Evolutionary conservation across 35 echinoderm and acorn worm species (phyloP).

Genomic region (Strongylocentrotus purpuratus): DNA sequence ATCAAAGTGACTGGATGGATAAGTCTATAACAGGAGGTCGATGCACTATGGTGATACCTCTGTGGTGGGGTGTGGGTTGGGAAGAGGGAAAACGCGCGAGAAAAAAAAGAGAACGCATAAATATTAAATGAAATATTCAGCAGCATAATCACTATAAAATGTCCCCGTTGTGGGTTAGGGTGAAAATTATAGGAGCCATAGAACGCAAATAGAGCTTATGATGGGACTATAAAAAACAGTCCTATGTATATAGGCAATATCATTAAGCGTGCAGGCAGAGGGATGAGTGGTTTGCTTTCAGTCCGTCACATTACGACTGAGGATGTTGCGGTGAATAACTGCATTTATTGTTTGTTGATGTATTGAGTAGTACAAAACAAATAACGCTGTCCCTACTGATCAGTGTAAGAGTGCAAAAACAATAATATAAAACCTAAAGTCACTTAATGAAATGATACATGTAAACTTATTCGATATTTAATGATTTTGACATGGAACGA

Average conservation of each 20-base stretch:
- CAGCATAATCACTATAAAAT: constrained; percentile 49
- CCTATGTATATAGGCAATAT: not conserved
- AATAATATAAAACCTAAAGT: too few species aligned
- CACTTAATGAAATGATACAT: too few species aligned
- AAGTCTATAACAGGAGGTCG: not conserved
- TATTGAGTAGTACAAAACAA: not conserved
- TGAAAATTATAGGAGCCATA: not conserved
- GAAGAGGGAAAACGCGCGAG: constrained; percentile 25
- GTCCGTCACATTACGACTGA: not conserved
- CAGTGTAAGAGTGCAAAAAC: too few species aligned
- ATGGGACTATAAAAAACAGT: not conserved
- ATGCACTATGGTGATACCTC: constrained; percentile 25
- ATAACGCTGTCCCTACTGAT: not conserved
- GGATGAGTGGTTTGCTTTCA: not conserved
- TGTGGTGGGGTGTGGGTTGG: not conserved
- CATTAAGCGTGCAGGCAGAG: not conserved
- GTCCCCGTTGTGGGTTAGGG: constrained; percentile 28
- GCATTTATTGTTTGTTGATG: not conserved
- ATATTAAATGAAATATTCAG: constrained; percentile 54
- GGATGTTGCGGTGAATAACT: not conserved
- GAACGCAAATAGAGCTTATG: not conserved
- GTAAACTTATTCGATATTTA: too few species aligned
- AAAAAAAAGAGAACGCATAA: constrained; percentile 38
- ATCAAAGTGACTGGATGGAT: not conserved
- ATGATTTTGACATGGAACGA: too few species aligned